A percentile compares a stretch with the other conserved stretches of the same genome.
phyloP scores from a whole-genome alignment of 2,797 vertebrate species.

The Australoheros facetus region DNA sequence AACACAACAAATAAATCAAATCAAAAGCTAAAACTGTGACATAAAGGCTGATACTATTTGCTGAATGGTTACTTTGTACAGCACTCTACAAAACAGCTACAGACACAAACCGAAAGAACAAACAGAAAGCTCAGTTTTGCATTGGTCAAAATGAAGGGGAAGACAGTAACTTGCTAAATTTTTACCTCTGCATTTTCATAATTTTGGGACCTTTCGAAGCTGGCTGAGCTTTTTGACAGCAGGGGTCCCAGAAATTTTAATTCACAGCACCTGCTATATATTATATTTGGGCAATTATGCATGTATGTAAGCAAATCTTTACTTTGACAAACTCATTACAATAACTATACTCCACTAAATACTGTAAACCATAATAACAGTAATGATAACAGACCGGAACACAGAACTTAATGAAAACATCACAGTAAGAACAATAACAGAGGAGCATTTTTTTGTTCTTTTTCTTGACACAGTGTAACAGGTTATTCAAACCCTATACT shows the following conservation, averaged over 20 bases:
- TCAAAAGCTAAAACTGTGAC: conserved; percentile 74
- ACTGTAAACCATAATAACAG: conserved; percentile 47
- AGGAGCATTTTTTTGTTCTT: conserved; percentile 53
- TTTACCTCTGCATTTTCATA: conserved; percentile 17
- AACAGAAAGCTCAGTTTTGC: conserved; percentile 39
- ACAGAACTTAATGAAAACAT: conserved; percentile 52
- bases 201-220: conserved; percentile 11
- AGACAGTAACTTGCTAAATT: conserved; percentile 23
- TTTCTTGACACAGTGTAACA: conserved; percentile 68
- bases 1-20: conserved; percentile 73
- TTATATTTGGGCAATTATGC: conserved; percentile 16
- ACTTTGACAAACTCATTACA: conserved; percentile 49
- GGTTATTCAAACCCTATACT: conserved; percentile 53
- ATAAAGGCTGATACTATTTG: conserved; percentile 74
- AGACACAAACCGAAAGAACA: conserved; percentile 77
- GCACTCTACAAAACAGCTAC: conserved; percentile 82
- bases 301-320: conserved; percentile 27
- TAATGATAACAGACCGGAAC: conserved; percentile 32
- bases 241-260: conserved; percentile 3
- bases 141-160: conserved; percentile 60
- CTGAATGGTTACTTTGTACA: conserved; percentile 75
- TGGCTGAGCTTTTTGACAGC: neutral
- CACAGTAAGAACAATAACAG: conserved; percentile 57
- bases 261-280: neutral
- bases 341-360: conserved; percentile 48